A percentile compares a stretch with the other conserved stretches of the same genome.
Conservation (phyloP, 2,888 invertebrate genomes). For the Sepioteuthis lessoniana region DNA sequence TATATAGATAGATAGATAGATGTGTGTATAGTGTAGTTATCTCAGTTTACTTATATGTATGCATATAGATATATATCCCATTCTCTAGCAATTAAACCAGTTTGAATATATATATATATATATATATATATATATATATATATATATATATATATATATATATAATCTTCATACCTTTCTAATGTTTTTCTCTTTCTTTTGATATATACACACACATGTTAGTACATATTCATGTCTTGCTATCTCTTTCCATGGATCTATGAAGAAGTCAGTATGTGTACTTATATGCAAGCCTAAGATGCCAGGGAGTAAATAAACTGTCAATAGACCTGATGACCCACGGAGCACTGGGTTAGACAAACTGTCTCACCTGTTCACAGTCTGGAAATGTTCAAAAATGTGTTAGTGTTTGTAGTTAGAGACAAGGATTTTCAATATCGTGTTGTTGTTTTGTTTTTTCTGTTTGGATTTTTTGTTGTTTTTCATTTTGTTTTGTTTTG, state of each 20-base stretch:
- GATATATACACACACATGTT: neutral
- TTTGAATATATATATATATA: neutral
- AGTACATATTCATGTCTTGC: neutral
- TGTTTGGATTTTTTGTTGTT: too few species aligned
- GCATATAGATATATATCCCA: neutral
- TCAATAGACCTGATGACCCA: constrained; percentile 10
- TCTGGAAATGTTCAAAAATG: neutral
- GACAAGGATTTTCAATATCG: neutral
- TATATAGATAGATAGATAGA: neutral
- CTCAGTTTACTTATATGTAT: neutral
- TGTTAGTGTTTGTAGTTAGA: neutral
- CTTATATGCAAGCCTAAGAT: neutral
- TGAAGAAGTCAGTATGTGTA: neutral
- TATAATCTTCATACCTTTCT: too few species aligned
- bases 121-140: neutral
- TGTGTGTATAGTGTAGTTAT: neutral
- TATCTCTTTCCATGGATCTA: neutral
- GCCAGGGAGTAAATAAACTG: constrained; percentile 21
- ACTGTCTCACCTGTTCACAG: constrained; percentile 33
- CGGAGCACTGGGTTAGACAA: neutral
- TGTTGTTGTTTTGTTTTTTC: too few species aligned
- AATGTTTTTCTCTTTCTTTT: neutral
- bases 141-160: too few species aligned
- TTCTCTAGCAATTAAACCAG: neutral
- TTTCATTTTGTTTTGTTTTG: too few species aligned